Conservation (phyloP, 2,113 vertebrate genomes). For the Trematocara zebra region DNA sequence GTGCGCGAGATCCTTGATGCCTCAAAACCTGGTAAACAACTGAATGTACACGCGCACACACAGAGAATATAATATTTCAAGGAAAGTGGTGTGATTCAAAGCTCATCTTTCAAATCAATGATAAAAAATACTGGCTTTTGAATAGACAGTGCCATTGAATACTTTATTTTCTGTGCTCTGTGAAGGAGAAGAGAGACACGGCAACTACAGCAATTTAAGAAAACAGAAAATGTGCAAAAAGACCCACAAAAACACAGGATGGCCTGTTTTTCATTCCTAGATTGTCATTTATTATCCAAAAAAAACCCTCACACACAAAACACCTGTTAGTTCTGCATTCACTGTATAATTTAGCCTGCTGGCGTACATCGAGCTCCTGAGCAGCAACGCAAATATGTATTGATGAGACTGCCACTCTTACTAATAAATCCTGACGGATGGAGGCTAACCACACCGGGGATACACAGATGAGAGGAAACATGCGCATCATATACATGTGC, state of each 20-base stretch:
- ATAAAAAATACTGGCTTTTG: background rate
- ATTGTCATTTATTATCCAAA: background rate
- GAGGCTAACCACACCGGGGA: slow-evolving; percentile 17
- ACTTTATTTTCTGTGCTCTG: background rate
- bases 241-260: background rate
- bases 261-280: background rate
- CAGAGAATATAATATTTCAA: background rate
- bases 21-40: slow-evolving; percentile 46
- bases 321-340: background rate
- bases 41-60: background rate
- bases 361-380: slow-evolving; percentile 28
- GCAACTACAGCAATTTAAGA: background rate
- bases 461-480: background rate
- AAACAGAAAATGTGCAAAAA: background rate
- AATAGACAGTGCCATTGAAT: background rate
- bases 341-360: slow-evolving; percentile 7
- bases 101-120: background rate
- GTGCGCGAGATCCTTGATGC: slow-evolving; percentile 44
- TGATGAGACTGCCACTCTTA: slow-evolving; percentile 60
- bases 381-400: slow-evolving; percentile 46
- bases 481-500: background rate
- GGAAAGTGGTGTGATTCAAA: background rate
- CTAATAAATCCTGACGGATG: slow-evolving; percentile 57
- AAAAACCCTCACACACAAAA: background rate
- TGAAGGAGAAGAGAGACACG: background rate